Base-by-base conservation (phyloP, 2,888 invertebrate species). In the Deroplatys truncata region DNA sequence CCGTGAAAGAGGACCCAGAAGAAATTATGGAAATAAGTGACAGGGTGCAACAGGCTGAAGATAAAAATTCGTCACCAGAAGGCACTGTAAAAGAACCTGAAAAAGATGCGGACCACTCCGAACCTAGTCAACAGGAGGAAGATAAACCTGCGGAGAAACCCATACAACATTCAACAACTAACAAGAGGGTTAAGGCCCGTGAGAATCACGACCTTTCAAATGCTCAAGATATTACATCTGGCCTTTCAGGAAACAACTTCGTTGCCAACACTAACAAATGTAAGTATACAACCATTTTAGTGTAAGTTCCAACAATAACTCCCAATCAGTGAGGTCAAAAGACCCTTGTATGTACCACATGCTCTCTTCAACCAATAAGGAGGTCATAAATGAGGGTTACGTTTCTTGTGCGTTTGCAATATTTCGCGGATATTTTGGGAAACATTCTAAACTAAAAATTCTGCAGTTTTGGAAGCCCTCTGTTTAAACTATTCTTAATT, bases 161-260 rank as follows among this genome's bases (percentile, higher is more conserved):
- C 25, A 35, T 84, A 72, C 28, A 72, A 13, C 28, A 29, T 31
- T 31, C 25, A 35, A 43, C 43, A 13, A 43, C 43, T 43, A 85
- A 82, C 28, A 87, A 86, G 35, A 72, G 20, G 56, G 56, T 72
- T 20, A 20, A 16, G 3, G 56, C 20, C 1, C 89, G 84, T 8
- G 84, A 72, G 10, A 20, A n/a, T 25, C 91, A 89, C 91, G 91
- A 84, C 28, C 8, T 35, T n/a, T 10, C 43, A 43, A 43, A 43
- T 43, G 43, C 43, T 43, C 29, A 56, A 43, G 95, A 95, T 91
- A 94, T 95, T 28, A 93, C 95, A 0, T 95, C 95, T 0, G 95
- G 95, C 16, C 92, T 96, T 86, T 96, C 95, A 91, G 95, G 95
- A 9, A 96, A 95, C 92, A 95, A 95, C 82, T 95, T 96, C 86